A percentile compares a stretch with the other conserved stretches of the same genome.
Evolutionary conservation across 2,888 invertebrate genomes (phyloP).

Genomic region (Agrochola circellaris): DNA sequence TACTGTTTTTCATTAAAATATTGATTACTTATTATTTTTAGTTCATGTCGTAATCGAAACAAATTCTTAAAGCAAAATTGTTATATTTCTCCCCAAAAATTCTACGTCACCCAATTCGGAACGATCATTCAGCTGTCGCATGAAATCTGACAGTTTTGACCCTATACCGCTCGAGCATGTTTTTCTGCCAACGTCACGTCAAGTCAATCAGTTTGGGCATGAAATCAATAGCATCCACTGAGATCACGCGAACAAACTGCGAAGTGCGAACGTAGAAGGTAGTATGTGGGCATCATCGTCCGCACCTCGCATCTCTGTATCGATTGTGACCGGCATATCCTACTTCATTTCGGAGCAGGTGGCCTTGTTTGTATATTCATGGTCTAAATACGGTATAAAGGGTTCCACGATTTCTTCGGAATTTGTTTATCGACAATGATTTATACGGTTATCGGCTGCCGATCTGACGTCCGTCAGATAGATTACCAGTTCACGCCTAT

Average conservation of each 20-base stretch:
- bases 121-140: constrained; percentile 44
- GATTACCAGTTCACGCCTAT: constrained; percentile 27
- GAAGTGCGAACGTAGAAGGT: constrained; percentile 43
- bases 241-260: constrained; percentile 50
- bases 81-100: constrained; percentile 20
- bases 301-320: constrained; percentile 64
- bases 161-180: constrained; percentile 51
- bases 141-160: constrained; percentile 58
- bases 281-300: constrained; percentile 24
- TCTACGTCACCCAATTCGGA: constrained; percentile 35
- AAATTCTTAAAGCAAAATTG: background rate
- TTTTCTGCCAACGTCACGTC: constrained; percentile 70
- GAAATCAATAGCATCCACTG: constrained; percentile 76
- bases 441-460: constrained; percentile 38
- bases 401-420: constrained; percentile 67
- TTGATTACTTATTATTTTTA: background rate
- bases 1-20: background rate
- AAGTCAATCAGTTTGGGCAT: constrained; percentile 74
- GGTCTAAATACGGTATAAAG: constrained; percentile 73
- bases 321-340: constrained; percentile 74
- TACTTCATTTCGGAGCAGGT: constrained; percentile 74
- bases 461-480: constrained; percentile 23
- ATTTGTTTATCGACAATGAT: constrained; percentile 69
- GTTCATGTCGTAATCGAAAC: background rate
- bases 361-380: constrained; percentile 81